A percentile compares a stretch with the other conserved stretches of the same genome.
These are phyloP conservation scores for Oasisia sp. DNA, from an alignment of 2,888 invertebrate species.

Conservation along the genomic window DNA sequence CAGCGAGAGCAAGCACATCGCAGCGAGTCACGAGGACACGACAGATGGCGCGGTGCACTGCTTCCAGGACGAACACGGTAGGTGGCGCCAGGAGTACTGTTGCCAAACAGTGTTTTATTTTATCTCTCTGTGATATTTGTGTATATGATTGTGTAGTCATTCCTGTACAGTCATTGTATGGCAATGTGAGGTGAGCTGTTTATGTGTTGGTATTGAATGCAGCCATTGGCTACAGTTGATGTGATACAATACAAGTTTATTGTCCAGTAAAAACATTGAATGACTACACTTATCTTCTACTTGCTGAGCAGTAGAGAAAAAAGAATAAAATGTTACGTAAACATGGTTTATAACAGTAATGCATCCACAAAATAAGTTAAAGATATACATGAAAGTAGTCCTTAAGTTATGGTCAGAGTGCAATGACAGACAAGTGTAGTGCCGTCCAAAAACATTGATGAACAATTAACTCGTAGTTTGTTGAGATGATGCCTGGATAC, in stretches of 20 bases:
- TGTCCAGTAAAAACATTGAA: no score
- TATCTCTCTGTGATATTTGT: background rate
- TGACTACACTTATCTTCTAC: no score
- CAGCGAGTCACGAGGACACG: constrained; percentile 84
- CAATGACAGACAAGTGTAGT: no score
- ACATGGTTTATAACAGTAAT: no score
- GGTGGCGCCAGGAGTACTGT: background rate
- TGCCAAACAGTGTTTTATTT: background rate
- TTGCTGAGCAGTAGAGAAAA: no score
- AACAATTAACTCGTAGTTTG: background rate
- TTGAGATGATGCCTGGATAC: background rate
- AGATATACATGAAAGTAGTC: no score
- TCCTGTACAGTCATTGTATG: background rate
- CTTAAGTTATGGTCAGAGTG: no score
- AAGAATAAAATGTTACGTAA: no score
- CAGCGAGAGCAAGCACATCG: constrained; percentile 73
- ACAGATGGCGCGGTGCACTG: constrained; percentile 86
- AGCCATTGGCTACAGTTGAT: no score
- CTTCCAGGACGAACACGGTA: constrained; percentile 84
- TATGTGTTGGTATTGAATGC: background rate
- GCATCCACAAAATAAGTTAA: no score
- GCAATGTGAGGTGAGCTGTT: background rate
- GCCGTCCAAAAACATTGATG: no score
- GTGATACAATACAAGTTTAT: no score
- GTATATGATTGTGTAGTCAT: background rate